These are phyloP conservation scores for Calephelis virginiensis DNA, from an alignment of 1,140 invertebrate genomes.

Conservation along the genomic window DNA sequence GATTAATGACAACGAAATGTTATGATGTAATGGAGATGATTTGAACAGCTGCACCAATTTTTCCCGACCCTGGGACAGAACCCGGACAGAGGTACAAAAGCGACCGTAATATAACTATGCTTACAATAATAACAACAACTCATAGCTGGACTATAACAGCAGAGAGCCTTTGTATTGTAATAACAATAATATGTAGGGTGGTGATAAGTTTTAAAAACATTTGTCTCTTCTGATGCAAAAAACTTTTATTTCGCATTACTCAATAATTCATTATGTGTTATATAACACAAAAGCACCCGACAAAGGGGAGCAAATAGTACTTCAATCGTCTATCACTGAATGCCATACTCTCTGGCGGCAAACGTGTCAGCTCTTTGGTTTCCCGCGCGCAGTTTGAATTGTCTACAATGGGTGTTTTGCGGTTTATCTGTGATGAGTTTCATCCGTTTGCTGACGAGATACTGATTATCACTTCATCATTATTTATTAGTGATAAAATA, in stretches of 20 bases:
- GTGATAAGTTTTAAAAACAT: too few species aligned
- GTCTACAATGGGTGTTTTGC: constrained; percentile 6
- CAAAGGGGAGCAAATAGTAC: background rate
- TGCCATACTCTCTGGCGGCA: background rate
- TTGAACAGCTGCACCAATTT: too few species aligned
- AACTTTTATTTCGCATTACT: background rate
- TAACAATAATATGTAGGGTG: too few species aligned
- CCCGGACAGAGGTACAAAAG: too few species aligned
- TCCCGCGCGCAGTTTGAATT: constrained; percentile 2
- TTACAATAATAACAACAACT: too few species aligned
- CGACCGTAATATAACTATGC: too few species aligned
- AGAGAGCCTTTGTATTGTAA: too few species aligned
- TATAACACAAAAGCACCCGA: background rate
- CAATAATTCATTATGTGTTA: background rate
- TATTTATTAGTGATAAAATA: background rate
- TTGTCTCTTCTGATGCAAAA: too few species aligned
- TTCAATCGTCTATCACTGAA: background rate
- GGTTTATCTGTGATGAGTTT: constrained; percentile 8
- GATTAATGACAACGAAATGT: too few species aligned
- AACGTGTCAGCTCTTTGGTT: background rate
- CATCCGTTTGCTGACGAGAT: background rate
- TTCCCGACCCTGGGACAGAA: too few species aligned
- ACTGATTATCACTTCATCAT: background rate
- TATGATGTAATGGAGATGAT: too few species aligned
- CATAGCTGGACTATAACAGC: too few species aligned